Evolutionary conservation across 2,113 vertebrate genomes (phyloP).

Genomic region (Pagrus major): DNA sequence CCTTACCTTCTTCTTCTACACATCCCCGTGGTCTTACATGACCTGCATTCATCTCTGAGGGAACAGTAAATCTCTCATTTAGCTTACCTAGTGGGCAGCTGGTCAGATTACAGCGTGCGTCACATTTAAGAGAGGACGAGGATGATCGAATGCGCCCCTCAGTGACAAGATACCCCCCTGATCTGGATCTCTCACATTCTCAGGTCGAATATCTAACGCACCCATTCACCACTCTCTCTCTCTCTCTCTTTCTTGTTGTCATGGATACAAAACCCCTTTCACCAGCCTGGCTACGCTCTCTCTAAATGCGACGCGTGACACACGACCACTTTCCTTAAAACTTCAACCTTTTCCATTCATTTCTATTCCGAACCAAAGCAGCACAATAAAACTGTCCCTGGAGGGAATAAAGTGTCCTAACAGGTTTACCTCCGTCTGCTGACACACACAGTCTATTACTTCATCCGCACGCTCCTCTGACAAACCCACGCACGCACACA

Average conservation of each 20-base stretch:
- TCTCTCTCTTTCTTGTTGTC: conserved; percentile 61
- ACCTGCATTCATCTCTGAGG: conserved; percentile 28
- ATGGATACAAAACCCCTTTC: conserved; percentile 73
- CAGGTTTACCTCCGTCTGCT: conserved; percentile 60
- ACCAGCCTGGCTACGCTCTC: conserved; percentile 32
- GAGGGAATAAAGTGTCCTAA: conserved; percentile 56
- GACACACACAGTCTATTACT: conserved; percentile 63
- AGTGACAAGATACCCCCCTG: conserved; percentile 47
- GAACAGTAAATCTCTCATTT: conserved; percentile 35
- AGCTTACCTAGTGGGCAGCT: conserved; percentile 31
- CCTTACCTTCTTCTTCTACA: conserved; percentile 5
- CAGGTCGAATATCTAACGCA: conserved; percentile 36
- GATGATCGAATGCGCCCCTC: conserved; percentile 30
- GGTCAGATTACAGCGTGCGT: conserved; percentile 41
- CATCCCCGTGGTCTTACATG: neutral
- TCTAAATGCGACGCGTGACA: conserved; percentile 57
- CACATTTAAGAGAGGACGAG: conserved; percentile 14
- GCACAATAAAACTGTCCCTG: conserved; percentile 43
- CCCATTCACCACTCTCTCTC: conserved; percentile 60
- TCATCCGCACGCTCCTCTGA: conserved; percentile 2
- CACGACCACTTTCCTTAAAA: conserved; percentile 46
- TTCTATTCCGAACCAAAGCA: conserved; percentile 39
- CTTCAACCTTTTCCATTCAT: conserved; percentile 35
- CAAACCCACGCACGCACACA: conserved; percentile 20
- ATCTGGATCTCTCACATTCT: conserved; percentile 45